These are phyloP conservation scores for Halisarca cf. caerulea DNA, from an alignment of 37 sponge, comb jelly and placozoan genomes.

Conservation along the genomic window DNA sequence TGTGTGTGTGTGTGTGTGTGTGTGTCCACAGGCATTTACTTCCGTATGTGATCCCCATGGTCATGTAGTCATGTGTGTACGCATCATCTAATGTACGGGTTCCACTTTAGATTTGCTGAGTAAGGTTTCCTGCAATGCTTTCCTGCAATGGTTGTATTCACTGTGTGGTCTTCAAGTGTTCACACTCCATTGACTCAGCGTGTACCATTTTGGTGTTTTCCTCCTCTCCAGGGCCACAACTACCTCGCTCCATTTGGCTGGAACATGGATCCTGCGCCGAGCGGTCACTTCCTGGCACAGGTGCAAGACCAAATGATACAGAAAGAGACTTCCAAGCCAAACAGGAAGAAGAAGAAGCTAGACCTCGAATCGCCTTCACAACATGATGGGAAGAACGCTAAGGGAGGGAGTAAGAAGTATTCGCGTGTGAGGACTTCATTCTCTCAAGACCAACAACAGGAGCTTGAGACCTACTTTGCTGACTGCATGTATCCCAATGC, in stretches of 20 bases:
- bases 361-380: neutral
- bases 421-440: slow-evolving; percentile 7
- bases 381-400: too few relatives aligned
- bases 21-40: neutral
- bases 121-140: too few relatives aligned
- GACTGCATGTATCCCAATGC: slow-evolving; percentile 24
- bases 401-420: neutral
- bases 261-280: too few relatives aligned
- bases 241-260: too few relatives aligned
- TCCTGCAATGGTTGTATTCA: too few relatives aligned
- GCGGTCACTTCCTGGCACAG: too few relatives aligned
- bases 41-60: neutral
- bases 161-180: too few relatives aligned
- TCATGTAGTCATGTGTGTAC: neutral
- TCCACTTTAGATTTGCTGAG: too few relatives aligned
- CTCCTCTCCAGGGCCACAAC: too few relatives aligned
- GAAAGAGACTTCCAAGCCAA: neutral
- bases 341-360: slow-evolving; percentile 15
- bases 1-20: slow-evolving; percentile 21
- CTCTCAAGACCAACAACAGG: slow-evolving; percentile 4
- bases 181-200: too few relatives aligned
- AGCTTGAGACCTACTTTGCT: neutral
- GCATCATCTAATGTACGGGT: too few relatives aligned
- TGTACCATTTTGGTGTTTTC: too few relatives aligned
- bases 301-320: neutral